A percentile compares a stretch with the other conserved stretches of the same genome.
Conservation (phyloP, 2,888 invertebrate genomes). For the Antitype chi region DNA sequence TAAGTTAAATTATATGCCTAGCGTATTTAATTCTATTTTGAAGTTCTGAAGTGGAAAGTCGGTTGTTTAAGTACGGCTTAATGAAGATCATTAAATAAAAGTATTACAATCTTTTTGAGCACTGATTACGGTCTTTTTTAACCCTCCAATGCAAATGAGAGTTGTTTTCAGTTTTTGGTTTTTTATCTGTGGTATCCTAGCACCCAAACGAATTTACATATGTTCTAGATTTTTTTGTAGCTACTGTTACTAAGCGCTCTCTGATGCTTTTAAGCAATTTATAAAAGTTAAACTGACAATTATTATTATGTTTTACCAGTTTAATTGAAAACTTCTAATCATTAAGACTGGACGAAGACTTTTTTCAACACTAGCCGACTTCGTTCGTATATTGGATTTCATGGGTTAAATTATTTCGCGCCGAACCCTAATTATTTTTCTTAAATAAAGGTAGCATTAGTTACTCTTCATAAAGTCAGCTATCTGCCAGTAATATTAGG, state of each 20-base stretch:
- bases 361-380: not conserved
- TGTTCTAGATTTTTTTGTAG: not conserved
- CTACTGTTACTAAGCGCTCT: not conserved
- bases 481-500: too few relatives aligned
- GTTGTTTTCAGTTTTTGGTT: slow-evolving; percentile 21
- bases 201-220: not conserved
- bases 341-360: not conserved
- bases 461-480: too few relatives aligned
- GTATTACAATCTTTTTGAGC: slow-evolving; percentile 35
- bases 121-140: slow-evolving; percentile 14
- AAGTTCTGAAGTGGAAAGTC: slow-evolving; percentile 42
- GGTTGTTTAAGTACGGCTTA: slow-evolving; percentile 38
- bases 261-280: not conserved
- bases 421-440: too few relatives aligned
- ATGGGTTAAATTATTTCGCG: too few relatives aligned
- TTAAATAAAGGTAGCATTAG: too few relatives aligned
- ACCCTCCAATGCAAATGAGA: slow-evolving; percentile 15
- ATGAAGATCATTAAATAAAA: slow-evolving; percentile 53
- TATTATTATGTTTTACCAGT: not conserved
- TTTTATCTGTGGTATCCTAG: not conserved
- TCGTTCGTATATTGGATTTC: too few relatives aligned
- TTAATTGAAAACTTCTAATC: not conserved
- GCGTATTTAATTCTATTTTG: slow-evolving; percentile 56
- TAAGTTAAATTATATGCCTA: slow-evolving; percentile 44
- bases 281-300: not conserved